Base-by-base conservation (phyloP, 1,140 invertebrate genomes). In the Diabrotica virgifera region DNA sequence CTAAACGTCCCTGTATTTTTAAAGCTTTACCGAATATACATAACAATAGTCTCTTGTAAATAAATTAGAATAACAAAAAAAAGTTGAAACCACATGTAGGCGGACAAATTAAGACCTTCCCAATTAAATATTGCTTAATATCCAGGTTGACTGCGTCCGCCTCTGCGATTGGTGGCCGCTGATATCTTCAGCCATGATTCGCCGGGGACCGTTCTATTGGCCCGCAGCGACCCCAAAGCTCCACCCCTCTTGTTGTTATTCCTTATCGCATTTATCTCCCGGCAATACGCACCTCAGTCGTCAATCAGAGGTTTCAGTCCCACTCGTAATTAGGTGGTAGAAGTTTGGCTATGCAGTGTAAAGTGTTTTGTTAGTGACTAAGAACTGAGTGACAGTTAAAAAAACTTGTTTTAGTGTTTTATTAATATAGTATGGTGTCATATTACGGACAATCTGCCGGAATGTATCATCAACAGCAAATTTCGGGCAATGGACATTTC, bases 391-490 rank as follows among this genome's bases (percentile, higher is more conserved):
- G 50, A 40, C 38, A 50, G 24, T 12, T 9, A 5, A 38, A n/a
- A n/a, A 8, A 38, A 38, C 14, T 40, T 12, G 36, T 56, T 61
- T 38, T 11, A 60, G 64, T 66, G 13, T 10, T 55, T 36, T 36
- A 36, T 14, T 5, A 14, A 53, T 53, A n/a, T 53, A 67, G 56
- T 72, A 85, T 85, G 84, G 83, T 85, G 78, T 85, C 83, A 62
- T 85, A 84, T 79, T 82, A 84, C 61, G 83, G 83, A 65, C 80
- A 82, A 71, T 78, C 83, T 73, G 80, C 81, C 70, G 24, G 24
- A 24, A 84, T 85, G 82, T 85, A 84, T 76, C 80, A 82, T 73
- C 82, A 82, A 75, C 84, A 84, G 74, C 79, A 81, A 74, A 80
- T 80, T 65, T 71, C 72, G 10, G 62, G 59, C 50, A 69, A 62